Evolutionary conservation across 2,888 invertebrate genomes (phyloP).

Genomic region (Xanthorhoe designata): DNA sequence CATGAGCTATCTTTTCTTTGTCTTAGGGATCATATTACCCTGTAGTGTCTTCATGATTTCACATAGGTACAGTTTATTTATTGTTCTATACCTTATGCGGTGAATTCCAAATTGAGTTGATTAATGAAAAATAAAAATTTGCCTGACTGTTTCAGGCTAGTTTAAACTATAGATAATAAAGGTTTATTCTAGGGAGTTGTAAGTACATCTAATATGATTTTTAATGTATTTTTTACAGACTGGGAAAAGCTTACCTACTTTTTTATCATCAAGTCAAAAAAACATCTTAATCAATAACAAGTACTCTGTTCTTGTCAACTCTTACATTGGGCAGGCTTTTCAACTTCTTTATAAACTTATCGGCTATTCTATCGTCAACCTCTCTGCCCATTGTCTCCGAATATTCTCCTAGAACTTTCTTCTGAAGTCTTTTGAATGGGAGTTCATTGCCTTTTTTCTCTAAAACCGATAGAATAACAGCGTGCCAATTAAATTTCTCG

Average conservation of each 20-base stretch:
- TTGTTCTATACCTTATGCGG: too few species aligned
- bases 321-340: constrained; percentile 87
- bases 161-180: background rate
- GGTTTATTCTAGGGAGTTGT: background rate
- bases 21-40: too few species aligned
- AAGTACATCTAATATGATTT: background rate
- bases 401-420: constrained; percentile 90
- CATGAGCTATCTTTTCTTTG: too few species aligned
- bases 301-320: constrained; percentile 87
- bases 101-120: too few species aligned
- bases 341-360: constrained; percentile 90
- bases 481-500: constrained; percentile 82
- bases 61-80: too few species aligned
- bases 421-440: constrained; percentile 89
- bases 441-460: constrained; percentile 87
- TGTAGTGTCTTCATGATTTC: too few species aligned
- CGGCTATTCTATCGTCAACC: constrained; percentile 87
- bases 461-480: constrained; percentile 78
- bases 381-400: constrained; percentile 79
- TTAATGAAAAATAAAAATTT: too few species aligned
- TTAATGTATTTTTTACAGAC: background rate
- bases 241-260: constrained; percentile 3
- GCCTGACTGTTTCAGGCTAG: too few species aligned
- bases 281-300: constrained; percentile 58
- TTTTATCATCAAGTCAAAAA: background rate